These are phyloP conservation scores for Eristalis arbustorum DNA, from an alignment of 2,888 invertebrate species.

Conservation along the genomic window DNA sequence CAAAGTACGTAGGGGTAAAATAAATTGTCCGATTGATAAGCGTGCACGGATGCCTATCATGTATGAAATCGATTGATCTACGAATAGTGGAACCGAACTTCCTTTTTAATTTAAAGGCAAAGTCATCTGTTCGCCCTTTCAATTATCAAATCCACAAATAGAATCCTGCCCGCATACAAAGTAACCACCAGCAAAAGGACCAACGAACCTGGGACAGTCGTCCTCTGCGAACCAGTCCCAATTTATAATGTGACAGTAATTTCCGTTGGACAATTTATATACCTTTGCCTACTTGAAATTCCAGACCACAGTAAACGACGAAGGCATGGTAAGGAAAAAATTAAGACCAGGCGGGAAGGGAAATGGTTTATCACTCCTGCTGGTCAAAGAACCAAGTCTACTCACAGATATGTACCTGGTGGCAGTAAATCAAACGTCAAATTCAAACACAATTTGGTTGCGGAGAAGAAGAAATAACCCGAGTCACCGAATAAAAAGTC, in stretches of 20 bases:
- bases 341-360: background rate
- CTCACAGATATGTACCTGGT: conserved; percentile 12
- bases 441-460: conserved; percentile 45
- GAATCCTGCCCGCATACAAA: conserved; percentile 37
- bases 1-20: background rate
- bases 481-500: conserved; percentile 4
- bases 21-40: background rate
- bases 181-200: background rate
- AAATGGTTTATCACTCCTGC: conserved; percentile 9
- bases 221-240: conserved; percentile 2
- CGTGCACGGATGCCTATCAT: background rate
- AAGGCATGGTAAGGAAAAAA: conserved; percentile 4
- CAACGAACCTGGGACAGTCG: background rate
- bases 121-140: conserved; percentile 35
- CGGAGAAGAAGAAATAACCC: background rate
- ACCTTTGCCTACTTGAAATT: conserved; percentile 57
- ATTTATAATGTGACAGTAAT: conserved; percentile 67
- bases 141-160: conserved; percentile 49
- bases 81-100: background rate
- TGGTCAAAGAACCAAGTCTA: conserved; percentile 9
- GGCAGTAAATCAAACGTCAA: conserved; percentile 64
- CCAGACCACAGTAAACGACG: conserved; percentile 42
- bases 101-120: background rate
- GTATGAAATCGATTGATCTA: background rate
- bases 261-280: conserved; percentile 58